Percentiles rank a stretch among this genome's conserved stretches.
Evolutionary conservation across 2,888 invertebrate species (phyloP).

Genomic region (Chromoteleia sp.): DNA sequence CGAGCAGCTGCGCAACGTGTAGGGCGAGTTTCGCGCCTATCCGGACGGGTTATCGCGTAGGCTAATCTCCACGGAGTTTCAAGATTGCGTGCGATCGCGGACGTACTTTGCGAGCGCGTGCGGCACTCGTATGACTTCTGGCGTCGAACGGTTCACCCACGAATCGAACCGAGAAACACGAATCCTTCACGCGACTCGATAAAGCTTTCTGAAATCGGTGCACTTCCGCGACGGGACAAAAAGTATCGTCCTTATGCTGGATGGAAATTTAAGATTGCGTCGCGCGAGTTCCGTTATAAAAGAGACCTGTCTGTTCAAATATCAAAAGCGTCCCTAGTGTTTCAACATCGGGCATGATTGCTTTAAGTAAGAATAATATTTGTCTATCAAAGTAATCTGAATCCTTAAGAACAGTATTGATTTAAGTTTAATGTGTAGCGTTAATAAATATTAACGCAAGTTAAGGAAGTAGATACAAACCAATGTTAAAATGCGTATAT

Average conservation of each 20-base stretch:
- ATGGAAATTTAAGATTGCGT: conserved; percentile 58
- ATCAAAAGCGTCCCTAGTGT: conserved; percentile 23
- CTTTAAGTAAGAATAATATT: neutral
- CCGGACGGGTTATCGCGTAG: conserved; percentile 54
- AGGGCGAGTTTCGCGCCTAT: conserved; percentile 56
- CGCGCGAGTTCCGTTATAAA: conserved; percentile 64
- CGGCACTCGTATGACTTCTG: conserved; percentile 46
- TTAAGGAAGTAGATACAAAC: too few species aligned
- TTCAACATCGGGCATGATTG: conserved; percentile 9
- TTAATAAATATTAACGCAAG: too few species aligned
- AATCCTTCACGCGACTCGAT: conserved; percentile 53
- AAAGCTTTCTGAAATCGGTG: conserved; percentile 61
- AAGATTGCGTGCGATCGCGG: conserved; percentile 61
- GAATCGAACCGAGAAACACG: conserved; percentile 45
- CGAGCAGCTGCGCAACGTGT: conserved; percentile 25
- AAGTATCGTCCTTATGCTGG: conserved; percentile 32
- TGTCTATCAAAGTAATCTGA: too few species aligned
- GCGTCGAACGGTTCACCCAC: conserved; percentile 61
- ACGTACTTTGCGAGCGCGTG: conserved; percentile 47
- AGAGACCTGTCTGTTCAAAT: conserved; percentile 26
- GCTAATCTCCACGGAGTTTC: conserved; percentile 50
- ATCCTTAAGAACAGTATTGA: too few species aligned
- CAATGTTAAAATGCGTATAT: too few species aligned
- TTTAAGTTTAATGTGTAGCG: too few species aligned
- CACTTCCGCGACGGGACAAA: conserved; percentile 59